Conservation (phyloP, 2,797 vertebrate species). For the Anableps anableps region DNA sequence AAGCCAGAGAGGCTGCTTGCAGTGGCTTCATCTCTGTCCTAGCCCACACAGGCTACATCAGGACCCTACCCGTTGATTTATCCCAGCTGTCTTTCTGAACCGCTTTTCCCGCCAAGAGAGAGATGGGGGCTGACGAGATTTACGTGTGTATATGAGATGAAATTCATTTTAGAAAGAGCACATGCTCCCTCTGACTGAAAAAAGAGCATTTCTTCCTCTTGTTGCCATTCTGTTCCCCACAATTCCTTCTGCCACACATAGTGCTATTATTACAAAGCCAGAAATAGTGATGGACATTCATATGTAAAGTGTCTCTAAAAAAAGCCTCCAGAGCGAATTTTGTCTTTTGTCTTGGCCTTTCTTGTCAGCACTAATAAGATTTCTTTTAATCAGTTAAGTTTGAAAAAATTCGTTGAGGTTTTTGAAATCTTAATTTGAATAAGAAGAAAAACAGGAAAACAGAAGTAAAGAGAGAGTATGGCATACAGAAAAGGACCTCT, state of each 20-base stretch:
- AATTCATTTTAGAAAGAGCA: constrained; percentile 78
- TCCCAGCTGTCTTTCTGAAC: constrained; percentile 76
- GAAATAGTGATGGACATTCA: constrained; percentile 66
- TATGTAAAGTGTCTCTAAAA: constrained; percentile 64
- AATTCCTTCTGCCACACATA: constrained; percentile 21
- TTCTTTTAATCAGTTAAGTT: not conserved
- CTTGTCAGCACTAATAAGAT: constrained; percentile 3
- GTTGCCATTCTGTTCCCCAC: constrained; percentile 32
- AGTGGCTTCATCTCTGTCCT: constrained; percentile 71
- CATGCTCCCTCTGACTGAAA: constrained; percentile 63
- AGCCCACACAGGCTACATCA: constrained; percentile 73
- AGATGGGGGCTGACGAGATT: constrained; percentile 70
- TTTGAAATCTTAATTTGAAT: not conserved
- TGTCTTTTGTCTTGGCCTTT: constrained; percentile 29
- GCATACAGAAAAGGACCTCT: not conserved
- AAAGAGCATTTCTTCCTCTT: constrained; percentile 32
- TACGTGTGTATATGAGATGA: constrained; percentile 74
- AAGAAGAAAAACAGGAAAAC: not conserved
- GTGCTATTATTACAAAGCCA: constrained; percentile 35
- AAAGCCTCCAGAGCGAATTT: constrained; percentile 28
- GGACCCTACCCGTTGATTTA: constrained; percentile 78
- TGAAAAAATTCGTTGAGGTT: not conserved
- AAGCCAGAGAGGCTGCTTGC: constrained; percentile 72
- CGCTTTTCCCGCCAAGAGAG: constrained; percentile 76
- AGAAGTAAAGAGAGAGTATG: not conserved